Evolutionary conservation across 2,888 invertebrate species (phyloP).

Genomic region (Ophioninae sp.): DNA sequence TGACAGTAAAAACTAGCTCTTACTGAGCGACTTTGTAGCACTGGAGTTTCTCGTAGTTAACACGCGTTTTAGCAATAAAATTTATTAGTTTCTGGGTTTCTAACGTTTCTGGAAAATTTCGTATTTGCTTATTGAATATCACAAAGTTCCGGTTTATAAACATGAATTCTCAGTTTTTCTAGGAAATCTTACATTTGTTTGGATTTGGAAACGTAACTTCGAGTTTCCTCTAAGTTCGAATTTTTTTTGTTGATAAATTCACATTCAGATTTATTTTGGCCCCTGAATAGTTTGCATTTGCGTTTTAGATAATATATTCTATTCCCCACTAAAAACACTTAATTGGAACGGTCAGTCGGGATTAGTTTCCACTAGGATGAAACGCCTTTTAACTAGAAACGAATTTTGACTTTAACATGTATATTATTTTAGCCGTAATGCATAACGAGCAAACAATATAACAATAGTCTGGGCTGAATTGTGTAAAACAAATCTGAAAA

Average conservation of each 20-base stretch:
- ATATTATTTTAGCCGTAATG: constrained; percentile 63
- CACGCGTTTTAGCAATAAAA: neutral
- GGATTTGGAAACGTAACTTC: neutral
- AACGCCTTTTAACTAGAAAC: neutral
- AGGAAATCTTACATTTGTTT: neutral
- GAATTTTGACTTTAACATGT: neutral
- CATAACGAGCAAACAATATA: constrained; percentile 28
- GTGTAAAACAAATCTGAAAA: constrained; percentile 27
- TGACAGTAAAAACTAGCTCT: neutral
- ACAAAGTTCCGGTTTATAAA: too few relatives aligned
- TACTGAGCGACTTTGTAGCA: neutral
- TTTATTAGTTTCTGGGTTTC: too few relatives aligned
- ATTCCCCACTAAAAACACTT: neutral
- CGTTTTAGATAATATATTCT: neutral
- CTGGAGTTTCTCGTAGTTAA: neutral
- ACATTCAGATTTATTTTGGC: neutral
- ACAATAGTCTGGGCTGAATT: constrained; percentile 22
- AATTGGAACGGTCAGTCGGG: neutral
- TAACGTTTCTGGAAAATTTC: too few relatives aligned
- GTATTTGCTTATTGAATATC: too few relatives aligned
- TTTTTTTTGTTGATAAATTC: too few relatives aligned
- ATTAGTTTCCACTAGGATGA: neutral
- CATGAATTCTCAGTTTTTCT: too few relatives aligned
- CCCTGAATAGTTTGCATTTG: neutral
- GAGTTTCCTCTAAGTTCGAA: neutral